Conservation (phyloP, 2,888 invertebrate species). For the Watsonalla binaria region DNA sequence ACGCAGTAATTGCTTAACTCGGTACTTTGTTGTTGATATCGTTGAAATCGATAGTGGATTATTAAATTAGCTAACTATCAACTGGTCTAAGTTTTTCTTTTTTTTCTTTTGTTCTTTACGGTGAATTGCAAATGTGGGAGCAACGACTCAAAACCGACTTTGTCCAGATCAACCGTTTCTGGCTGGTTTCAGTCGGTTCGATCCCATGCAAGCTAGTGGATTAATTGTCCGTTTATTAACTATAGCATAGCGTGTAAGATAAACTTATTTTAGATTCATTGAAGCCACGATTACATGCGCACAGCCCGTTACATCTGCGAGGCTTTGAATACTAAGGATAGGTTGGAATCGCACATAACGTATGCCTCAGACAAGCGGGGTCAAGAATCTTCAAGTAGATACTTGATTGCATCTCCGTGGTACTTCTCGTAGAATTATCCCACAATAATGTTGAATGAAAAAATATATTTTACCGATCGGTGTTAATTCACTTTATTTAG, state of each 20-base stretch:
- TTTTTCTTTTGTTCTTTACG: neutral
- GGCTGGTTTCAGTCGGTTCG: slow-evolving; percentile 35
- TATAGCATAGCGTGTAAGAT: slow-evolving; percentile 43
- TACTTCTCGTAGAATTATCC: slow-evolving; percentile 13
- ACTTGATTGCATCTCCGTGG: neutral
- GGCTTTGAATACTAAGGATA: slow-evolving; percentile 26
- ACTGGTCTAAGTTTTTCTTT: neutral
- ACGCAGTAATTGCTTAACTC: too few species aligned
- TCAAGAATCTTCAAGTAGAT: slow-evolving; percentile 19
- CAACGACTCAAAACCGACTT: slow-evolving; percentile 44
- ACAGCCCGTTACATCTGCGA: slow-evolving; percentile 18
- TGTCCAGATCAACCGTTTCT: slow-evolving; percentile 39
- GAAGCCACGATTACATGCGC: slow-evolving; percentile 16
- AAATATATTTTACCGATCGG: neutral
- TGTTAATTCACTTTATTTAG: neutral
- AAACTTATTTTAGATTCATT: slow-evolving; percentile 38
- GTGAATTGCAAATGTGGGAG: slow-evolving; percentile 20
- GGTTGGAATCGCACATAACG: slow-evolving; percentile 21
- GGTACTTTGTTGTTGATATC: too few species aligned
- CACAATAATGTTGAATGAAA: too few species aligned
- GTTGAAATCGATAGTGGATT: too few species aligned
- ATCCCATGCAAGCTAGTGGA: slow-evolving; percentile 39
- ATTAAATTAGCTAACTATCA: neutral
- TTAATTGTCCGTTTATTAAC: slow-evolving; percentile 54
- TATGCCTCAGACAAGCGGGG: slow-evolving; percentile 18